Base-by-base conservation (phyloP, 35 echinoderm and acorn worm genomes). In the Nesometra sesokonis region DNA sequence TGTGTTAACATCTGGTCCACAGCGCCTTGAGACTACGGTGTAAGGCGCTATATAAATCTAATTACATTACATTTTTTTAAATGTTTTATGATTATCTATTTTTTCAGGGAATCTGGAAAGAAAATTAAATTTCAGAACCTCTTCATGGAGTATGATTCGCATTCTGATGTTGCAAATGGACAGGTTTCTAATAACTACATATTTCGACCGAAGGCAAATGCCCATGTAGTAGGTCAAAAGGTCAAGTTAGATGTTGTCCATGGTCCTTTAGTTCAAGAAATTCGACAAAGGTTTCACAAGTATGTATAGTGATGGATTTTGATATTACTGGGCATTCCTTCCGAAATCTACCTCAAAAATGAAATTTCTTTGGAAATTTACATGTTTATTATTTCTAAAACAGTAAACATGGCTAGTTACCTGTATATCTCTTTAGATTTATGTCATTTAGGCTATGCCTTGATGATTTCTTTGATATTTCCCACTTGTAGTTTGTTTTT, bases 81-180 rank as follows among this genome's bases (percentile, higher is more conserved):
- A 34, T 35, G 29, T 0, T 38, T 32, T 32, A 0, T 86, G 5
- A 13, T 34, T 78, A 32, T 0, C 36, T 80, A 80, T 80, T 78
- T 36, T 31, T 80, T 36, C 57, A 93, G 91, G 77, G 23, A 37
- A 43, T 81, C 34, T 77, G 83, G 78, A 30, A 86, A 86, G 15
- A 77, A 46, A 39, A 79, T 88, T 0, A 36, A 76, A 76, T 86
- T 93, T 33, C 36, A 83, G 30, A 38, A 85, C 8, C 1, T 78
- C 5, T 93, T 89, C 79, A 89, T 86, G 83, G 91, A 93, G 35
- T 93, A 93, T 78, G 46, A 86, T 89, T 77, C 88, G 0, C 47
- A 86, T 47, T 46, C 89, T 30, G 37, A 93, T 77, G 91, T 89
- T 30, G 9, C 88, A 37, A 77, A 77, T 82, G 91, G 91, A n/a